Evolutionary conservation across 2,888 invertebrate genomes (phyloP), one percentile per base, ranked within the genome.

Genomic region (Cephonodes hylas): DNA sequence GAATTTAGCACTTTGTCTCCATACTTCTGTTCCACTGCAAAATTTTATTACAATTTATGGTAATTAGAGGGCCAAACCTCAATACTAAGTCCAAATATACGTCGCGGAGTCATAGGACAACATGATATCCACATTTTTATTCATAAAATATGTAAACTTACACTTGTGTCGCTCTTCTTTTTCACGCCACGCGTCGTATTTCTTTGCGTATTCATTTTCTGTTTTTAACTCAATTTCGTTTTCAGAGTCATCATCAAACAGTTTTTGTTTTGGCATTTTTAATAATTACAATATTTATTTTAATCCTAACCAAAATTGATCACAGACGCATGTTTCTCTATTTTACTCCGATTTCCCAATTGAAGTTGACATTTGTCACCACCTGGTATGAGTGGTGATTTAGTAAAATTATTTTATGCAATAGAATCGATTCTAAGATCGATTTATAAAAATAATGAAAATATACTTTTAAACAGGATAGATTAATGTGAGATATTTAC

Each of bases 151-250:
- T 15, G 2, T 22, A 62, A 60, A 73, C 93, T 91, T 93, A 96
- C 96, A 87, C 91, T 96, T 96, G 78, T 97, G 95, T 20, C 96
- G 86, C 83, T 97, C 96, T 85, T 98, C 98, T 77, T 96, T 97
- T 76, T 96, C 95, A 59, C 98, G 93, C 95, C 97, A 97, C 64
- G 88, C 93, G 79, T 97, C 95, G 79, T 98, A 98, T 70, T 94
- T 95, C 71, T 96, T 95, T 0, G 98, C 98, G 85, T 97, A 98
- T 60, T 94, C 94, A 78, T 95, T 94, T 81, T 97, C 96, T 23
- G 96, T 95, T 81, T 94, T 94, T 31, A 97, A 85, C 60, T 93
- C 79, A 13, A 92, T 84, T 66, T 95, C 91, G 44, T 91, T 90
- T 1, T 88, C 95, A 0, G 93, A 93, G 72, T 94, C 94, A 34